Evolutionary conservation across 2,113 vertebrate genomes (phyloP).

Genomic region (Cariama cristata): DNA sequence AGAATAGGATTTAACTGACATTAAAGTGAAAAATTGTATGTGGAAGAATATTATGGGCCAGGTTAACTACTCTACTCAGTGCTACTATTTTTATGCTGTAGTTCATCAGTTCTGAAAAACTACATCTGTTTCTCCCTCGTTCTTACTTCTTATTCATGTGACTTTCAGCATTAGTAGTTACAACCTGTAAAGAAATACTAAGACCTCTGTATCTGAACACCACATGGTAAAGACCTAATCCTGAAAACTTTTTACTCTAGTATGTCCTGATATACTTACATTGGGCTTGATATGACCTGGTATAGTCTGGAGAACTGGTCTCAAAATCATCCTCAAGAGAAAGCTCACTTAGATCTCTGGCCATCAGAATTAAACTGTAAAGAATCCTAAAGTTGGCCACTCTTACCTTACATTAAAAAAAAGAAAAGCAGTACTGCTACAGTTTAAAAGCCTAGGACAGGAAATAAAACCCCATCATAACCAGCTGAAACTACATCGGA

Average conservation of each 20-base stretch:
- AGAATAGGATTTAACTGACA: background rate
- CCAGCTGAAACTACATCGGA: background rate
- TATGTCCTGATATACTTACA: background rate
- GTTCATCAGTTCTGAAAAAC: background rate
- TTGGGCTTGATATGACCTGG: background rate
- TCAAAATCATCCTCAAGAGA: background rate
- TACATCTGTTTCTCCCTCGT: background rate
- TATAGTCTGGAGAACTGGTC: background rate
- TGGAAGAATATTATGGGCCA: background rate
- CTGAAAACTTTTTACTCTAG: background rate
- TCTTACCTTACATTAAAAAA: background rate
- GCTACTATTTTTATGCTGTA: background rate
- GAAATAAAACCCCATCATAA: background rate
- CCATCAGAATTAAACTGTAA: background rate
- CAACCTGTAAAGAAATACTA: background rate
- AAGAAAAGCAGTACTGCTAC: background rate
- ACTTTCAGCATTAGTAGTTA: background rate
- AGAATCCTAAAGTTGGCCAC: background rate
- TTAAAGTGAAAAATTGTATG: background rate
- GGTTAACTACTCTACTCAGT: background rate
- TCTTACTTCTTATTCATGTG: background rate
- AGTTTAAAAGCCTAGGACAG: background rate
- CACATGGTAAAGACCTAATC: background rate
- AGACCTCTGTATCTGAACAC: background rate
- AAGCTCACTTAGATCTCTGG: background rate